phyloP scores from a whole-genome alignment of 2,888 invertebrate genomes.

The Hypsopygia costalis region DNA sequence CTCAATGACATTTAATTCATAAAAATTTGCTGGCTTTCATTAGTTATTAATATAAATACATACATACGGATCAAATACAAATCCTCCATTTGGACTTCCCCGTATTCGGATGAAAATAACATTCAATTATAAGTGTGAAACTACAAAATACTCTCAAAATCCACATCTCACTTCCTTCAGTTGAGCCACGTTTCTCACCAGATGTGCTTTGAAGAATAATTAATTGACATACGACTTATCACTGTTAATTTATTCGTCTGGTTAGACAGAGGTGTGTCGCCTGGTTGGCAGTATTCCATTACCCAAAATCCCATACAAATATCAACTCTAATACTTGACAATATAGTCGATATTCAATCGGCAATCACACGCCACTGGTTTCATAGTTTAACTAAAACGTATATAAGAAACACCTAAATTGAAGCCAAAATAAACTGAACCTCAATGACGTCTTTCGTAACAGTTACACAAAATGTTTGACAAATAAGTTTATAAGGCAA shows the following conservation, averaged over 20 bases:
- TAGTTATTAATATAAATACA: too few species aligned
- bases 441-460: slow-evolving; percentile 61
- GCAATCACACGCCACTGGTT: slow-evolving; percentile 20
- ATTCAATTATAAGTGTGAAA: slow-evolving; percentile 7
- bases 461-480: slow-evolving; percentile 35
- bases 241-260: slow-evolving; percentile 77
- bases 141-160: slow-evolving; percentile 6
- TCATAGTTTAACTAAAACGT: slow-evolving; percentile 45
- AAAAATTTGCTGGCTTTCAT: too few species aligned
- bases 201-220: slow-evolving; percentile 79
- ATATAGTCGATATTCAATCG: slow-evolving; percentile 27
- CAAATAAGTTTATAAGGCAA: slow-evolving; percentile 37
- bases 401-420: slow-evolving; percentile 61
- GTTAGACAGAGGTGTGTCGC: slow-evolving; percentile 69
- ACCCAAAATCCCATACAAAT: slow-evolving; percentile 20
- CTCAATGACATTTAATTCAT: too few species aligned
- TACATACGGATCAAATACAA: too few species aligned
- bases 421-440: slow-evolving; percentile 71
- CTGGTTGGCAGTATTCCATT: slow-evolving; percentile 70
- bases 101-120: too few species aligned
- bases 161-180: slow-evolving; percentile 41
- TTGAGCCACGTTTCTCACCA: slow-evolving; percentile 53
- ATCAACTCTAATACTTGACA: slow-evolving; percentile 16
- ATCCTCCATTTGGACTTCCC: too few species aligned
- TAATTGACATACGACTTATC: slow-evolving; percentile 80